Evolutionary conservation across 2,888 invertebrate species (phyloP).

Genomic region (Chironomus tentans): DNA sequence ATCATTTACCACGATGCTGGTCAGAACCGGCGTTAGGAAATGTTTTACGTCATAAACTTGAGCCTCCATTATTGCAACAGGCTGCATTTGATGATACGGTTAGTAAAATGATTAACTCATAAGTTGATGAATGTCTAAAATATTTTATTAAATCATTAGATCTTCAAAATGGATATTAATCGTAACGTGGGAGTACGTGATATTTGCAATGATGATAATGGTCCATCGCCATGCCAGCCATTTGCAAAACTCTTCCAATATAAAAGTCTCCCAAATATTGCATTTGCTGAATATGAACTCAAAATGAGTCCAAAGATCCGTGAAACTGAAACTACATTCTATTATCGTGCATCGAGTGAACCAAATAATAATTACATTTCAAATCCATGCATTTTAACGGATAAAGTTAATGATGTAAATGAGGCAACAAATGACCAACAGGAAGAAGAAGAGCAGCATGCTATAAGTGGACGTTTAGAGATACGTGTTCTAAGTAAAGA

Average conservation of each 20-base stretch:
- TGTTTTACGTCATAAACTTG: slow-evolving; percentile 52
- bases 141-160: slow-evolving; percentile 30
- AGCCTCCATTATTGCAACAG: slow-evolving; percentile 74
- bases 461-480: slow-evolving; percentile 71
- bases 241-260: slow-evolving; percentile 26
- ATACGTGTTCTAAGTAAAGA: slow-evolving; percentile 59
- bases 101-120: slow-evolving; percentile 31
- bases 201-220: slow-evolving; percentile 33
- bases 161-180: slow-evolving; percentile 73
- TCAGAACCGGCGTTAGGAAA: slow-evolving; percentile 59
- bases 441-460: slow-evolving; percentile 43
- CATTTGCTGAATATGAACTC: slow-evolving; percentile 32
- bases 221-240: slow-evolving; percentile 32
- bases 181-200: slow-evolving; percentile 62
- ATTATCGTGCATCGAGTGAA: slow-evolving; percentile 23
- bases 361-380: slow-evolving; percentile 28
- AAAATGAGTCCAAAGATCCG: slow-evolving; percentile 18
- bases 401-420: not conserved
- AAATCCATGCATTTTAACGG: slow-evolving; percentile 21
- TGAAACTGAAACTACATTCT: slow-evolving; percentile 24
- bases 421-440: slow-evolving; percentile 28
- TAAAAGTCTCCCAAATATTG: slow-evolving; percentile 39
- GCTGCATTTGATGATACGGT: slow-evolving; percentile 73
- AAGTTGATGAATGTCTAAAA: not conserved
- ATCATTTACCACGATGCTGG: slow-evolving; percentile 62